Percentiles rank a stretch among this genome's conserved stretches.
Conservation (phyloP, 2,888 invertebrate genomes). For the Ormyrus pomaceus region DNA sequence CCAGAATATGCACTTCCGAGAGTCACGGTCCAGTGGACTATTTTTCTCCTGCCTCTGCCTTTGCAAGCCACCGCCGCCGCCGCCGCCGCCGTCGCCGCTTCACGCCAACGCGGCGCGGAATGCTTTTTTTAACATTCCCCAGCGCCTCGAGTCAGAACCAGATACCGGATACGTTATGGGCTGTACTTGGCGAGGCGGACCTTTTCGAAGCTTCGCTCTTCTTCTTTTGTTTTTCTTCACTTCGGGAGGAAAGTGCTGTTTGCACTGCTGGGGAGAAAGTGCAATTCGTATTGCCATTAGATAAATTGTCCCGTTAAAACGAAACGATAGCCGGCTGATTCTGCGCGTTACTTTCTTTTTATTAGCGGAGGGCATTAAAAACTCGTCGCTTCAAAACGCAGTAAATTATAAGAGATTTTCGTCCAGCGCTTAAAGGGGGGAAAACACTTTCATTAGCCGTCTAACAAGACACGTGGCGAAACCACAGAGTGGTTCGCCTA, state of each 20-base stretch:
- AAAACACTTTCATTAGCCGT: too few relatives aligned
- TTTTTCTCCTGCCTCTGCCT: background rate
- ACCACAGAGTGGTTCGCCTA: too few relatives aligned
- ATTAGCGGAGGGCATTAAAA: too few relatives aligned
- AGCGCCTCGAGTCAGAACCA: background rate
- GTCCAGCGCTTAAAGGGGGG: too few relatives aligned
- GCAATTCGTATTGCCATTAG: background rate
- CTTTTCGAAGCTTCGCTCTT: background rate
- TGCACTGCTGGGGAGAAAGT: background rate
- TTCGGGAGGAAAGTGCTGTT: too few relatives aligned
- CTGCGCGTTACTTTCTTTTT: background rate
- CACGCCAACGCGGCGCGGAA: background rate
- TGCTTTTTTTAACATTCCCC: slow-evolving; percentile 19
- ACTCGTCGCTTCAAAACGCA: background rate
- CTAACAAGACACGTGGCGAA: too few relatives aligned
- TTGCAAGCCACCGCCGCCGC: too few relatives aligned
- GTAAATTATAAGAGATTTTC: too few relatives aligned
- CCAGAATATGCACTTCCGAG: slow-evolving; percentile 33
- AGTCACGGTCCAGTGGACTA: slow-evolving; percentile 37
- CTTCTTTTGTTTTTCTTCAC: too few relatives aligned
- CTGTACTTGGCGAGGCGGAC: background rate
- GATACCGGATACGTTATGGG: background rate
- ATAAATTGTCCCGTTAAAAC: background rate
- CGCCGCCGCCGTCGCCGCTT: too few relatives aligned
- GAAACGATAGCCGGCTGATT: background rate